phyloP scores from a whole-genome alignment of 1,140 invertebrate species.

The Sitobion miscanthi region DNA sequence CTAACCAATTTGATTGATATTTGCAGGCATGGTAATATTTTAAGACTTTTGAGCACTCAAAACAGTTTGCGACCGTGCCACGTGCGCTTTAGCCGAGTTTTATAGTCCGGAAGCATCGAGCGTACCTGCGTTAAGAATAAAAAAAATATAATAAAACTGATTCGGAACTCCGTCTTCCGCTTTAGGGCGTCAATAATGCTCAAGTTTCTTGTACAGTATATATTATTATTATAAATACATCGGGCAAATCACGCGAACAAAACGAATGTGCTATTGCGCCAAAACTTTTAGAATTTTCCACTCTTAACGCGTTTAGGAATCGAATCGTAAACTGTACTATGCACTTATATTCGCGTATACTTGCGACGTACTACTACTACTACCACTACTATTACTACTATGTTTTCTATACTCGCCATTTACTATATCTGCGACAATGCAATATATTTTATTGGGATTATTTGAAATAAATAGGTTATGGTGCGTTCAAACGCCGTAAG shows the following conservation, averaged over 20 bases:
- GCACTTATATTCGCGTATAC: neutral
- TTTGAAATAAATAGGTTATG: slow-evolving; percentile 24
- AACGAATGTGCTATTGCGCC: neutral
- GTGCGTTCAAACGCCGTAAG: neutral
- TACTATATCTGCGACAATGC: neutral
- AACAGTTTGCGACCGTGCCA: neutral
- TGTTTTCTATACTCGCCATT: neutral
- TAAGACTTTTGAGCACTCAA: neutral
- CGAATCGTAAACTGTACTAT: slow-evolving; percentile 15
- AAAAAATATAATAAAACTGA: neutral
- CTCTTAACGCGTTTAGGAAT: neutral
- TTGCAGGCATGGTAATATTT: neutral
- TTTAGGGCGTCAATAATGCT: neutral
- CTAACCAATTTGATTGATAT: neutral
- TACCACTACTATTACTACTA: neutral
- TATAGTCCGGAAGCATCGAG: neutral
- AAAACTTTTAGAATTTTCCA: slow-evolving; percentile 22
- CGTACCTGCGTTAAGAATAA: neutral
- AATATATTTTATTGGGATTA: slow-evolving; percentile 28
- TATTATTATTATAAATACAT: neutral
- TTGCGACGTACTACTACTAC: neutral
- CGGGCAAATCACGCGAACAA: neutral
- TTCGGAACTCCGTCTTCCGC: neutral
- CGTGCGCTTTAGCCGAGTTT: neutral
- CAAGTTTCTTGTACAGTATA: neutral